Evolutionary conservation across 1,140 invertebrate species (phyloP).

Genomic region (Calosoma granatense): DNA sequence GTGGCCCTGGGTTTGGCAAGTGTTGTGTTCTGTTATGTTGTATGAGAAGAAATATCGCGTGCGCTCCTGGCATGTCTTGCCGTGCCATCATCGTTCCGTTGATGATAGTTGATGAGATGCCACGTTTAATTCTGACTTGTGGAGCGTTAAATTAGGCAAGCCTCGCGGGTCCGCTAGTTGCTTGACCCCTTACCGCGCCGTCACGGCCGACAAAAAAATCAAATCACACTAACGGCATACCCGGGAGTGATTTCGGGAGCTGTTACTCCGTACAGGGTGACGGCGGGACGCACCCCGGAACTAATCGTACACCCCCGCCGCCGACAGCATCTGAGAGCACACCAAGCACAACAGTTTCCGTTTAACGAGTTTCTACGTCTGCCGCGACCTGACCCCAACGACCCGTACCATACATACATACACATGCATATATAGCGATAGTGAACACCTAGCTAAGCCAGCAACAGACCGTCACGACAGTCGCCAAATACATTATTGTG

Average conservation of each 20-base stretch:
- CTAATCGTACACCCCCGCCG: neutral
- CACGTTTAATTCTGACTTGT: neutral
- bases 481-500: constrained; percentile 3
- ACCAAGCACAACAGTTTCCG: neutral
- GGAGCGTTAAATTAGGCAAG: neutral
- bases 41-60: too few relatives aligned
- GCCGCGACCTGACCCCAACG: neutral
- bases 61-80: too few relatives aligned
- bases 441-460: too few relatives aligned
- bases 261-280: too few relatives aligned
- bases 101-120: neutral
- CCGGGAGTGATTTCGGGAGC: neutral
- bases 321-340: neutral
- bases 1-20: too few relatives aligned
- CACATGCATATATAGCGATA: too few relatives aligned
- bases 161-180: neutral
- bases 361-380: neutral
- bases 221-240: neutral
- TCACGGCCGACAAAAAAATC: neutral
- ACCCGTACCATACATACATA: too few relatives aligned
- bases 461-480: too few relatives aligned
- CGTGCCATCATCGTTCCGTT: neutral
- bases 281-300: neutral
- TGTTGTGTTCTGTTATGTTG: too few relatives aligned
- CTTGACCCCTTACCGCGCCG: neutral